These are phyloP conservation scores for Datnioides undecimradiatus DNA, from an alignment of 2,113 vertebrate genomes.

Conservation along the genomic window DNA sequence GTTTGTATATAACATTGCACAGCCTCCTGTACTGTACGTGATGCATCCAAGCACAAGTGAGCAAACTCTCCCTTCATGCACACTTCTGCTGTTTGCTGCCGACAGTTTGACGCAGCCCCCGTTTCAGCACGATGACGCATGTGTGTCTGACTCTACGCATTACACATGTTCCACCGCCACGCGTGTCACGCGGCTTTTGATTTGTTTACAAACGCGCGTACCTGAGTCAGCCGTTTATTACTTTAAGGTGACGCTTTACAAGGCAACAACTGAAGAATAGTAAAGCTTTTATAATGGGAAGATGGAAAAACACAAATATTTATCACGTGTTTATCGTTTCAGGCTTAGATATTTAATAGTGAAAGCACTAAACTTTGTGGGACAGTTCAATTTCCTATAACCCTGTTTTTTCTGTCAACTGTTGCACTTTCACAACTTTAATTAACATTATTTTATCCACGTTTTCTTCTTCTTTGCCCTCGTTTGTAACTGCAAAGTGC, in stretches of 20 bases:
- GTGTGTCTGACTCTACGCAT: constrained; percentile 2
- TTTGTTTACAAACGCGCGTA: constrained; percentile 18
- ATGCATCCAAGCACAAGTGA: constrained; percentile 35
- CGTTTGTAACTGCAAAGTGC: constrained; percentile 4
- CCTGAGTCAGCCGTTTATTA: not conserved
- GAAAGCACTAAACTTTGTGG: constrained; percentile 1
- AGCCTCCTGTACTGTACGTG: not conserved
- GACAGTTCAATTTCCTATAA: not conserved
- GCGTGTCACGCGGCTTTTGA: not conserved
- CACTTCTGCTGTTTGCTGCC: not conserved
- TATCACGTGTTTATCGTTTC: not conserved
- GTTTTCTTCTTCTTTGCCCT: not conserved
- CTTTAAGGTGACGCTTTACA: not conserved
- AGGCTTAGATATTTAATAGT: constrained; percentile 5
- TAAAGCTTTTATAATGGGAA: not conserved
- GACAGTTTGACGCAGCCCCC: not conserved
- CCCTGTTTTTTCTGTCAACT: not conserved
- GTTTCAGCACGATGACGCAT: not conserved
- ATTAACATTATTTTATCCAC: not conserved
- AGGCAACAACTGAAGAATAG: not conserved
- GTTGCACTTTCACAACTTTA: constrained; percentile 23
- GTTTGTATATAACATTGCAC: not conserved
- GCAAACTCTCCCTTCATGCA: not conserved
- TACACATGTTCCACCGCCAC: not conserved
- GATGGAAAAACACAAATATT: not conserved